A percentile compares a stretch with the other conserved stretches of the same genome.
Conservation (phyloP, 2,797 vertebrate species). For the Platalea minor region DNA sequence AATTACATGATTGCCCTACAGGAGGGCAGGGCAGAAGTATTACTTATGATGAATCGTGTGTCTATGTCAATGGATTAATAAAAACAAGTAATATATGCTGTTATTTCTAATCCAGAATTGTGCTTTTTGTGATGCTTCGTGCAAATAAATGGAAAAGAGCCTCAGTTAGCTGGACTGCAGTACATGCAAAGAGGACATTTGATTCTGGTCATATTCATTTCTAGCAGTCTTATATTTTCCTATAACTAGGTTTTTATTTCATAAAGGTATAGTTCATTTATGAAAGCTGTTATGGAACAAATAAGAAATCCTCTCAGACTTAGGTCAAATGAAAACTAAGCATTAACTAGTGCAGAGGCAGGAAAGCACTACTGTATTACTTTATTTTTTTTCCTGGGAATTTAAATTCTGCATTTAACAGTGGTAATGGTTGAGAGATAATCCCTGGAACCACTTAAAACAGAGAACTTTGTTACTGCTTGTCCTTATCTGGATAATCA, state of each 20-base stretch:
- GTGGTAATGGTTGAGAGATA: slow-evolving; percentile 72
- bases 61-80: neutral
- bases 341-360: slow-evolving; percentile 41
- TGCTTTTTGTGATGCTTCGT: neutral
- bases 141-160: neutral
- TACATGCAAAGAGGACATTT: neutral
- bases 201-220: neutral
- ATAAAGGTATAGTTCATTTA: neutral
- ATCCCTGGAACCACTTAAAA: slow-evolving; percentile 73
- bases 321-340: neutral
- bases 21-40: neutral
- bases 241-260: neutral
- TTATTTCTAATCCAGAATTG: neutral
- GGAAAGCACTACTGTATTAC: slow-evolving; percentile 32
- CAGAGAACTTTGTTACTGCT: slow-evolving; percentile 71
- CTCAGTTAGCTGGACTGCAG: neutral
- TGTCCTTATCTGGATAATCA: slow-evolving; percentile 77
- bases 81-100: neutral
- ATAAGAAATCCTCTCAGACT: slow-evolving; percentile 24
- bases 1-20: neutral
- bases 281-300: slow-evolving; percentile 9
- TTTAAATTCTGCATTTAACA: slow-evolving; percentile 71
- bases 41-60: slow-evolving; percentile 2
- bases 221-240: neutral
- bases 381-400: slow-evolving; percentile 32